Base-by-base conservation (phyloP, 2,888 invertebrate genomes). In the Hemistola chrysoprasaria region DNA sequence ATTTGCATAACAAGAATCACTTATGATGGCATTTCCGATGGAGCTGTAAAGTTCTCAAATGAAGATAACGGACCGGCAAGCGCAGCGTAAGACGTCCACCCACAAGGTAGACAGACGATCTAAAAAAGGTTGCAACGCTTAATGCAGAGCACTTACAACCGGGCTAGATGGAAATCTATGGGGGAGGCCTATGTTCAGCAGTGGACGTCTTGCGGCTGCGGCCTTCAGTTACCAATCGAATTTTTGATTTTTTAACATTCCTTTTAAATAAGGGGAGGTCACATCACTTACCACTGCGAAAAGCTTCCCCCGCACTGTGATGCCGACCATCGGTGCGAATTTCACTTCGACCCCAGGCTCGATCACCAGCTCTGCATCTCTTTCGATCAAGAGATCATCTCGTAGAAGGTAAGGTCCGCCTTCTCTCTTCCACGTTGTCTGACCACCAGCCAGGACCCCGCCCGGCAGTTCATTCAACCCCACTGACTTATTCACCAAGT, bases 291-390 rank as follows among this genome's bases (percentile, higher is more conserved):
- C 98, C 92, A 95, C 92, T 38, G 98, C 98, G 43, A 93, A 92
- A 20, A 99, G 89, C 54, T 95, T 92, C 59, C 99, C 99, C 65
- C 95, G 92, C 28, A 99, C 95, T 16, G 97, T 97, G 69, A 99
- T 93, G 50, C 98, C 98, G 61, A 96, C 93, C 87, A 97, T 97
- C 1, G 98, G 96, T 3, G 95, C 95, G 78, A 99, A 97, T 59
- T 94, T 92, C 37, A 99, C 87, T 64, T 94, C 94, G 0, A 97
- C 97, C 11, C 98, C 99, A 7, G 98, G 93, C 72, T 97, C 97
- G 42, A 99, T 92, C 37, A 94, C 90, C 62, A 99, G 86, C 65
- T 95, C 94, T 0, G 94, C 96, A 48, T 93, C 93, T 52, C 91
- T 90, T 60, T 95, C 94, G 34, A 98, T 91, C 59, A 95, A 90